phyloP scores from a whole-genome alignment of 2,797 vertebrate species.

The Phoeniculus purpureus region DNA sequence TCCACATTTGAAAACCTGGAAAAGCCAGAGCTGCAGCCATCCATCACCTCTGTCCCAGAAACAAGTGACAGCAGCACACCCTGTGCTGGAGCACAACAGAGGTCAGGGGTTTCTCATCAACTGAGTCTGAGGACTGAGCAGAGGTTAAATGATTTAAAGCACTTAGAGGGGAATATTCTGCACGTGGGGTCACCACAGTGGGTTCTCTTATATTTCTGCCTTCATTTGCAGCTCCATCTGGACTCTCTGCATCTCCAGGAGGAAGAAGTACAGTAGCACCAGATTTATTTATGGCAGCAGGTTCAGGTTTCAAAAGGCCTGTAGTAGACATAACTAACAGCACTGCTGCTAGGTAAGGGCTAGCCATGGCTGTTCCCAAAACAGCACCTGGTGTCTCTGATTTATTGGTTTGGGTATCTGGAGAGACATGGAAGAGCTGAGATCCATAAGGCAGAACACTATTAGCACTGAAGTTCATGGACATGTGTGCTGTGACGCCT shows the following conservation, averaged over 20 bases:
- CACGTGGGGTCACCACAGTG: not conserved
- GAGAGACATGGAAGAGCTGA: not conserved
- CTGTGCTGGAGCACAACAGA: not conserved
- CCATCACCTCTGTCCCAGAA: not conserved
- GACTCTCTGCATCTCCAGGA: not conserved
- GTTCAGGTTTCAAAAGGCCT: not conserved
- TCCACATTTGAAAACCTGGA: not conserved
- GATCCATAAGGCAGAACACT: not conserved
- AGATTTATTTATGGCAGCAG: not conserved
- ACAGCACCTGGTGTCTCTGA: not conserved
- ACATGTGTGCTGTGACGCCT: not conserved
- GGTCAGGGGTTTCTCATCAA: not conserved
- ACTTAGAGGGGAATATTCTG: not conserved
- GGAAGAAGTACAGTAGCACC: not conserved
- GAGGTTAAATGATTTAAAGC: not conserved
- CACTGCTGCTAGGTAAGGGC: not conserved
- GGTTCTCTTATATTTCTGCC: not conserved
- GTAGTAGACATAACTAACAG: not conserved
- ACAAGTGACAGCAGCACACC: not conserved
- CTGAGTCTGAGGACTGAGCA: not conserved
- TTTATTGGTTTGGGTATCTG: not conserved
- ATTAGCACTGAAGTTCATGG: not conserved
- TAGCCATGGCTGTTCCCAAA: not conserved
- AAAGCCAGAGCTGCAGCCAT: not conserved
- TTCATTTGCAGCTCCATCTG: not conserved